Base-by-base conservation (phyloP, 2,797 vertebrate genomes). In the Syndactyla subalaris region DNA sequence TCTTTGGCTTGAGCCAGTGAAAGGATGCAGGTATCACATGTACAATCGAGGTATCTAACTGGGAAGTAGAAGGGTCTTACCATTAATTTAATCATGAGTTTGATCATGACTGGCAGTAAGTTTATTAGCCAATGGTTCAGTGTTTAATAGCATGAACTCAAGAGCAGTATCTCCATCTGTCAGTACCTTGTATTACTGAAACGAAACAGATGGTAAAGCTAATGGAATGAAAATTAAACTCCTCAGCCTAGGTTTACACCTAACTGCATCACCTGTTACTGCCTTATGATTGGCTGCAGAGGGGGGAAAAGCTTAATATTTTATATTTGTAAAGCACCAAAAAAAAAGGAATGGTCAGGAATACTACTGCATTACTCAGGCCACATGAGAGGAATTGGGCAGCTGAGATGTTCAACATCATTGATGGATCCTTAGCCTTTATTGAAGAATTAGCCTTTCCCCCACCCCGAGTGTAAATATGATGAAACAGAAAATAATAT, bases 121-220 rank as follows among this genome's bases (percentile, higher is more conserved):
- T 88, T 91, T 68, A 61, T 93, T 70, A 91, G 57, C 30, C 85
- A 91, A 9, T 71, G 51, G 34, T 16, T 91, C 66, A 23, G 22
- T 39, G 16, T 85, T 88, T 88, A 86, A 76, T 58, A 88, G n/a
- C 61, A 86, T 72, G 49, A 71, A 77, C 54, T 75, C 75, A 80
- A 91, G 45, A 93, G 57, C 68, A 86, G 39, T 65, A 84, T 82
- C n/a, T 41, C 61, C 91, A 85, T 73, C 87, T 95, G 83, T 71
- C 89, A 82, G 63, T 74, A 68, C 41, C 62, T 89, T 89, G 54
- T 86, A 78, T 70, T 75, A 77, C 34, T 61, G 88, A 93, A 67
- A 85, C 21, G 43, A 95, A 95, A 82, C 67, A 89, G 86, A 91
- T 95, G 91, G 91, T 38, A 92, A 89, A 92, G n/a, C 36, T 85